phyloP scores from a whole-genome alignment of 2,888 invertebrate species.

The Ashinkailepas kermadecensis region DNA sequence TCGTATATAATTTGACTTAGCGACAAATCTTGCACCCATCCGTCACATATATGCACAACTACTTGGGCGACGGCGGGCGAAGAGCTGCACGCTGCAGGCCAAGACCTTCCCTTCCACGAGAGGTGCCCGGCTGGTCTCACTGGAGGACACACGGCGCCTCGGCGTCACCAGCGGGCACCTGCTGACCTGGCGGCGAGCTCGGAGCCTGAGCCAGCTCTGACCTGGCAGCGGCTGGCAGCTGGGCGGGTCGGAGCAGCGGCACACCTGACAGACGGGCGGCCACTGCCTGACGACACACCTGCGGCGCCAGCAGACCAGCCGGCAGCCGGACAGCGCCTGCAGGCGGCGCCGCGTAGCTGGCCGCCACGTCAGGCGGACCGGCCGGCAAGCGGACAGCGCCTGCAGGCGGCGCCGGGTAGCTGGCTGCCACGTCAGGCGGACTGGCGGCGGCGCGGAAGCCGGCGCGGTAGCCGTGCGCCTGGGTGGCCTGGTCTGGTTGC shows the following conservation, averaged over 20 bases:
- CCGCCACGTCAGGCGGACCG: not conserved
- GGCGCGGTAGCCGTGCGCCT: not conserved
- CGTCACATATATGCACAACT: too few species aligned
- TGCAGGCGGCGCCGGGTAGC: not conserved
- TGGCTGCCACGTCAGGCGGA: not conserved
- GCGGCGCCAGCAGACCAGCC: not conserved
- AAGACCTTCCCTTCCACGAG: too few species aligned
- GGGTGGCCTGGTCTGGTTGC: not conserved
- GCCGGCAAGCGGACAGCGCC: not conserved
- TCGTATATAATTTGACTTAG: too few species aligned
- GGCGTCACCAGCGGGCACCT: not conserved
- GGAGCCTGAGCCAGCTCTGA: not conserved
- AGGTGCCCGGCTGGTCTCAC: slow-evolving; percentile 50
- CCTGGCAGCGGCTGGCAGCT: not conserved
- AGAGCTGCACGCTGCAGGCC: too few species aligned
- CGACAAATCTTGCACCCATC: too few species aligned
- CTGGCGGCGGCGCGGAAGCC: not conserved
- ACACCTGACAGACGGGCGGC: not conserved
- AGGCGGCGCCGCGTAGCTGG: not conserved
- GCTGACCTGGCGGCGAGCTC: not conserved
- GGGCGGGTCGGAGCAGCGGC: not conserved
- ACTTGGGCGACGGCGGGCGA: too few species aligned
- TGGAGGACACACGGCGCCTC: not conserved
- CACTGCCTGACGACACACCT: not conserved
- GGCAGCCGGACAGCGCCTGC: not conserved